phyloP scores from a whole-genome alignment of 2,113 vertebrate species.

The Pteropus alecto region DNA sequence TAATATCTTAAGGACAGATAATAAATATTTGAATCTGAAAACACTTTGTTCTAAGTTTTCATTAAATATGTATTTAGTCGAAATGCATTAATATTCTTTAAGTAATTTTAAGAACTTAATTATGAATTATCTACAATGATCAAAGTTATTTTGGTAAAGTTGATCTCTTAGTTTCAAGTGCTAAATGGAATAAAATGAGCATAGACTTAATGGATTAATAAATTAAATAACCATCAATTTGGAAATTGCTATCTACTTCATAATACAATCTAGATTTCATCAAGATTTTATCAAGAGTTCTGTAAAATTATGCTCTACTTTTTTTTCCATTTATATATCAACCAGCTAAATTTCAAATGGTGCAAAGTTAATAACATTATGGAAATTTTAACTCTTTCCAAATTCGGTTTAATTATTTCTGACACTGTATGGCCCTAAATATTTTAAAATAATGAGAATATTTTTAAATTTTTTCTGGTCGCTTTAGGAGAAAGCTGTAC shows the following conservation, averaged over 20 bases:
- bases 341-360: not conserved
- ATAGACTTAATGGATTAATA: conserved; percentile 64
- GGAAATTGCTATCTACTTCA: not conserved
- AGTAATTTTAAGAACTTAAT: conserved; percentile 65
- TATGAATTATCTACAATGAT: conserved; percentile 68
- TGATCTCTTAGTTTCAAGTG: conserved; percentile 59
- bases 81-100: conserved; percentile 61
- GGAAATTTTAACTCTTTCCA: conserved; percentile 34
- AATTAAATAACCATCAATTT: conserved; percentile 47
- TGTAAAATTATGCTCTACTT: not conserved
- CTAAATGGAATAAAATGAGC: conserved; percentile 56
- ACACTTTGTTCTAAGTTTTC: conserved; percentile 56
- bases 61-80: conserved; percentile 58
- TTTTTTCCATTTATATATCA: not conserved
- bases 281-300: conserved; percentile 20
- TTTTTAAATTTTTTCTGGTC: not conserved
- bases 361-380: conserved; percentile 11
- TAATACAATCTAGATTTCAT: conserved; percentile 49
- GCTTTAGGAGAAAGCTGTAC: not conserved
- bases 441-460: not conserved
- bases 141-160: conserved; percentile 58
- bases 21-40: conserved; percentile 71
- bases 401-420: conserved; percentile 41
- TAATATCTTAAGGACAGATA: conserved; percentile 57
- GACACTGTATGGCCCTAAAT: not conserved